Conservation (phyloP, 2,888 invertebrate genomes). For the Melinopterus prodromus region DNA sequence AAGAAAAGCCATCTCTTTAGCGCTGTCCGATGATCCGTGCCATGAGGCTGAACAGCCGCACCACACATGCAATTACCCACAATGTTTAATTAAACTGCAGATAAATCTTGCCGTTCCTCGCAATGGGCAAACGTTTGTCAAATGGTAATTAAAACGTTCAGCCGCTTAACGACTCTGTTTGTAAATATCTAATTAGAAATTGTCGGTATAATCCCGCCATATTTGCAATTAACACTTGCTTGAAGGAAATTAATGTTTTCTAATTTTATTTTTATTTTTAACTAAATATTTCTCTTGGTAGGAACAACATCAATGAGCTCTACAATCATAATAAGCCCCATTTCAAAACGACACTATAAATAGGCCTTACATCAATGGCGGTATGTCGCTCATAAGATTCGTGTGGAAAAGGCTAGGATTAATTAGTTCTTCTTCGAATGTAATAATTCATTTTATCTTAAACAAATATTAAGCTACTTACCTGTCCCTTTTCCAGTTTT, state of each 20-base stretch:
- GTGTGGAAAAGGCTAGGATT: no score
- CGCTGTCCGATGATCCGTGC: slow-evolving; percentile 4
- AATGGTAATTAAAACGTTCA: background rate
- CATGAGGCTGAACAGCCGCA: background rate
- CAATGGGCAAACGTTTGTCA: slow-evolving; percentile 4
- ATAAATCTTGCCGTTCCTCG: slow-evolving; percentile 4
- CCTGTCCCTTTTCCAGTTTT: no score
- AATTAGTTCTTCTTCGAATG: no score
- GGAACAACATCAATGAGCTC: no score
- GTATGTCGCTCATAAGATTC: no score
- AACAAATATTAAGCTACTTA: no score
- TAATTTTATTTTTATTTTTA: no score
- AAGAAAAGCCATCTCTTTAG: background rate
- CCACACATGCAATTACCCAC: background rate
- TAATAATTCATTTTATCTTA: no score
- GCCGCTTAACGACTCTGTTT: background rate
- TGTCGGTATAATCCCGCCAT: background rate
- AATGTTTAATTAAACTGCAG: slow-evolving; percentile 4
- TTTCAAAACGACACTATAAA: no score
- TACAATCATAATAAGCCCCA: no score
- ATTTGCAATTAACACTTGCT: background rate
- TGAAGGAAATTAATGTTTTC: background rate
- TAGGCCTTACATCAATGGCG: no score
- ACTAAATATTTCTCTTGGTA: no score
- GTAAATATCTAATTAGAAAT: background rate